Percentiles rank a stretch among this genome's conserved stretches.
Evolutionary conservation across 1,140 invertebrate species (phyloP).

Genomic region (Coenobita brevimanus): DNA sequence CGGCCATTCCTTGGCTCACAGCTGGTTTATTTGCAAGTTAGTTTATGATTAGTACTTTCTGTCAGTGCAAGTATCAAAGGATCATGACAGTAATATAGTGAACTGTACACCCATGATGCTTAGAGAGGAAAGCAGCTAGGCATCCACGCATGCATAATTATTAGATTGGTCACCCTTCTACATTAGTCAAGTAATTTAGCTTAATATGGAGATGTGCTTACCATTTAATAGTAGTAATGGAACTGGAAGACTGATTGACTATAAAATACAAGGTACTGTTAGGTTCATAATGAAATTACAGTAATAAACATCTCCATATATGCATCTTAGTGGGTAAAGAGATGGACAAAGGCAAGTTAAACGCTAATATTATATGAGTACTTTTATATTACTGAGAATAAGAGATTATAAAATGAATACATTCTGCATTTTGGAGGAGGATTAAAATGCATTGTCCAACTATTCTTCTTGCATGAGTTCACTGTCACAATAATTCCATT

Average conservation of each 20-base stretch:
- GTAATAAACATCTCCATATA: neutral
- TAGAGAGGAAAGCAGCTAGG: too few relatives aligned
- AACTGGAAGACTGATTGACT: neutral
- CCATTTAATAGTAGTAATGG: too few relatives aligned
- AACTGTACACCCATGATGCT: too few relatives aligned
- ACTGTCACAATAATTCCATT: slow-evolving; percentile 59
- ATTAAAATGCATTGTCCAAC: slow-evolving; percentile 61
- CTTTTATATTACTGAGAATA: slow-evolving; percentile 65
- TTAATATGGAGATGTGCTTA: too few relatives aligned
- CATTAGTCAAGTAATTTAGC: too few relatives aligned
- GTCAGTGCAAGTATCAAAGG: too few relatives aligned
- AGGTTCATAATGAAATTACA: neutral
- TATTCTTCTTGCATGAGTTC: slow-evolving; percentile 42
- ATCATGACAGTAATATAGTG: too few relatives aligned
- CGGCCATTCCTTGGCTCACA: too few relatives aligned
- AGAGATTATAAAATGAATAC: slow-evolving; percentile 65
- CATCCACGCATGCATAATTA: too few relatives aligned
- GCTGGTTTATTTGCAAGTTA: too few relatives aligned
- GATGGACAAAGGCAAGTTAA: slow-evolving; percentile 52
- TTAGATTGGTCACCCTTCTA: too few relatives aligned
- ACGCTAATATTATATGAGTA: slow-evolving; percentile 58
- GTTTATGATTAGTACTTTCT: too few relatives aligned
- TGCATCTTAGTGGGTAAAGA: slow-evolving; percentile 47
- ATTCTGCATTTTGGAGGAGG: slow-evolving; percentile 61
- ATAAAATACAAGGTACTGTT: neutral